A percentile compares a stretch with the other conserved stretches of the same genome.
These are phyloP conservation scores for Agonopterix subpropinquella DNA, from an alignment of 2,888 invertebrate species.

Conservation along the genomic window DNA sequence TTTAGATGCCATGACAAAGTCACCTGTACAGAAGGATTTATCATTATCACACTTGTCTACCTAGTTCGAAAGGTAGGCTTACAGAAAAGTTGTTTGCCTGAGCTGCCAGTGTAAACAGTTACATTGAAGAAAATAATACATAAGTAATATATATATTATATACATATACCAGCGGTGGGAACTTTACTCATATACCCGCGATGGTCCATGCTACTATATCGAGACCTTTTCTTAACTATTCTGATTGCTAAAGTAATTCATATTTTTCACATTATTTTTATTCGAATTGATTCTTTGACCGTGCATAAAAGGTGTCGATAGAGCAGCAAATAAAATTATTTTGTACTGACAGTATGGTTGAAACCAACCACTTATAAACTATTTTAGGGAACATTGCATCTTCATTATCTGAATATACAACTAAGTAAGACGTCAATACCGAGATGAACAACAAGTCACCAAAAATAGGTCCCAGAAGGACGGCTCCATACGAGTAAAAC, in stretches of 20 bases:
- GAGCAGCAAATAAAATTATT: slow-evolving; percentile 36
- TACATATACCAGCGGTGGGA: slow-evolving; percentile 66
- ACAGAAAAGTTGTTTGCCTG: slow-evolving; percentile 12
- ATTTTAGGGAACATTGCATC: slow-evolving; percentile 3
- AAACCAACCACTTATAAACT: slow-evolving; percentile 18
- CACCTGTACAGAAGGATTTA: no score
- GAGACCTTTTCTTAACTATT: slow-evolving; percentile 35
- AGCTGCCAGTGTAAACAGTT: slow-evolving; percentile 33
- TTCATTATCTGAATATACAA: not conserved
- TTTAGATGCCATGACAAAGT: no score
- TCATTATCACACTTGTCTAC: no score
- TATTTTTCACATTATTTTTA: slow-evolving; percentile 12
- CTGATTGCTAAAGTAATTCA: slow-evolving; percentile 1
- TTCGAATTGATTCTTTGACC: slow-evolving; percentile 11
- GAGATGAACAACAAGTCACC: not conserved
- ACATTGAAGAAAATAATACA: slow-evolving; percentile 15
- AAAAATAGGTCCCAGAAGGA: no score
- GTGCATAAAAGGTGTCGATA: slow-evolving; percentile 15
- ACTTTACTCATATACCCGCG: slow-evolving; percentile 57
- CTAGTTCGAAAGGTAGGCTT: not conserved
- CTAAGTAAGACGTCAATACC: not conserved
- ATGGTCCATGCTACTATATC: slow-evolving; percentile 41
- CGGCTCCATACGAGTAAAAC: no score
- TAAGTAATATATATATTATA: slow-evolving; percentile 16
- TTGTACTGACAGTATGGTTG: slow-evolving; percentile 35